Conservation (phyloP, 2,113 vertebrate genomes). For the Calyptommatus sinebrachiatus region DNA sequence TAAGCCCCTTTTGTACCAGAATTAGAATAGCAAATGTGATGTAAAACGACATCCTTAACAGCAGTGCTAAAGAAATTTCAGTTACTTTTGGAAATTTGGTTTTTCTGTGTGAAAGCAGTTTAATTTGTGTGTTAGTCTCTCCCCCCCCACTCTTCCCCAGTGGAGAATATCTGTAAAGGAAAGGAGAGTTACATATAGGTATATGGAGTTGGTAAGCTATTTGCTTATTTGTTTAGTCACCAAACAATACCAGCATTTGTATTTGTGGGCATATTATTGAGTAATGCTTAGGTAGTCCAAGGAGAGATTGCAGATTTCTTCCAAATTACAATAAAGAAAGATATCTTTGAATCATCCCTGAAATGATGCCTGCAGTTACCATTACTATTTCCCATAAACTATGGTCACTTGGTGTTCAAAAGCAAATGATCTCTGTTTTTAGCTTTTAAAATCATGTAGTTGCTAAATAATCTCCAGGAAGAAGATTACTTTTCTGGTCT, state of each 20-base stretch:
- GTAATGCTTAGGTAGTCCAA: background rate
- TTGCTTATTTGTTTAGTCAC: background rate
- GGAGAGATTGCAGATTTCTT: background rate
- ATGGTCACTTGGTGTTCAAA: background rate
- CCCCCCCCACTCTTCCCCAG: background rate
- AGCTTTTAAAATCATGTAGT: background rate
- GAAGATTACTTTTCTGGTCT: background rate
- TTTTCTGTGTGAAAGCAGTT: slow-evolving; percentile 4
- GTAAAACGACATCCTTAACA: slow-evolving; percentile 12
- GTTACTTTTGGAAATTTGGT: slow-evolving; percentile 18
- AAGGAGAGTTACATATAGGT: background rate
- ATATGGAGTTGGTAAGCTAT: background rate
- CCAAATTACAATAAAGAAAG: background rate
- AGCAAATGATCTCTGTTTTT: background rate
- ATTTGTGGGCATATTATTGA: background rate
- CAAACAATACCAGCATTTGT: background rate
- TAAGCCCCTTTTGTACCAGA: slow-evolving; percentile 44
- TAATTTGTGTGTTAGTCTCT: background rate
- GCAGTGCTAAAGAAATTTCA: slow-evolving; percentile 17
- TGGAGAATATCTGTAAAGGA: background rate
- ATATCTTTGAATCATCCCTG: background rate
- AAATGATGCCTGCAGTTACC: background rate
- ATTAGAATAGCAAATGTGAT: slow-evolving; percentile 28
- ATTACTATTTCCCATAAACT: background rate
- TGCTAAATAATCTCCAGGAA: background rate